Percentiles rank a stretch among this genome's conserved stretches.
Evolutionary conservation across 23 tunicate genomes (phyloP).

Genomic region (Oikopleura albicans): DNA sequence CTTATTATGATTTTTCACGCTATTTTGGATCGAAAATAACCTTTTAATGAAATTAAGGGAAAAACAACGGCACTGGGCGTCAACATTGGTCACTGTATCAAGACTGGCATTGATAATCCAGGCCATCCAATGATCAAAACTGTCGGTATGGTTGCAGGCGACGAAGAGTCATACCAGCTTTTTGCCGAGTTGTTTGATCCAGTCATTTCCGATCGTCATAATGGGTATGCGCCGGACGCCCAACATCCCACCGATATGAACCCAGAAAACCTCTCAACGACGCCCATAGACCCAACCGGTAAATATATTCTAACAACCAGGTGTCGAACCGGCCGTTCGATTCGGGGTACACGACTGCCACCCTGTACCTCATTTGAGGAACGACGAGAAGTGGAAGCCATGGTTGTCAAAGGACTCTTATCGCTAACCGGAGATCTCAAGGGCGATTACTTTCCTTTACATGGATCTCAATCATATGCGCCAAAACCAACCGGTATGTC

Average conservation of each 20-base stretch:
- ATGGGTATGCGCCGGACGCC: constrained; percentile 19
- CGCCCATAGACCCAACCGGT: neutral
- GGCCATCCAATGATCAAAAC: constrained; percentile 24
- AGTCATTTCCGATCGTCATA: constrained; percentile 27
- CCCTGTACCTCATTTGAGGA: constrained; percentile 41
- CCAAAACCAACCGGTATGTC: neutral
- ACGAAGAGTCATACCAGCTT: constrained; percentile 24
- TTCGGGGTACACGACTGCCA: constrained; percentile 41
- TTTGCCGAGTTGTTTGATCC: constrained; percentile 26
- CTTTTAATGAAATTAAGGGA: too few relatives aligned
- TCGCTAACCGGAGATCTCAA: constrained; percentile 20
- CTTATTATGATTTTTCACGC: too few relatives aligned
- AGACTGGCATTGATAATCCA: too few relatives aligned
- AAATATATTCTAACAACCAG: neutral
- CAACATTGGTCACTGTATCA: constrained; percentile 10
- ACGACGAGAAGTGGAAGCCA: constrained; percentile 37
- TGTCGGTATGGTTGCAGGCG: too few relatives aligned
- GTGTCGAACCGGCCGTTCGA: constrained; percentile 19
- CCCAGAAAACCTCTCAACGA: constrained; percentile 18
- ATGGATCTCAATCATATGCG: neutral
- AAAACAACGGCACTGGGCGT: neutral
- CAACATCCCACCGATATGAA: constrained; percentile 22
- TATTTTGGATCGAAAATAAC: too few relatives aligned
- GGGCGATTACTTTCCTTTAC: constrained; percentile 21
- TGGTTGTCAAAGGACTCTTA: constrained; percentile 19